A percentile compares a stretch with the other conserved stretches of the same genome.
Evolutionary conservation across 2,797 vertebrate genomes (phyloP).

Genomic region (Mionectes olivaceus): DNA sequence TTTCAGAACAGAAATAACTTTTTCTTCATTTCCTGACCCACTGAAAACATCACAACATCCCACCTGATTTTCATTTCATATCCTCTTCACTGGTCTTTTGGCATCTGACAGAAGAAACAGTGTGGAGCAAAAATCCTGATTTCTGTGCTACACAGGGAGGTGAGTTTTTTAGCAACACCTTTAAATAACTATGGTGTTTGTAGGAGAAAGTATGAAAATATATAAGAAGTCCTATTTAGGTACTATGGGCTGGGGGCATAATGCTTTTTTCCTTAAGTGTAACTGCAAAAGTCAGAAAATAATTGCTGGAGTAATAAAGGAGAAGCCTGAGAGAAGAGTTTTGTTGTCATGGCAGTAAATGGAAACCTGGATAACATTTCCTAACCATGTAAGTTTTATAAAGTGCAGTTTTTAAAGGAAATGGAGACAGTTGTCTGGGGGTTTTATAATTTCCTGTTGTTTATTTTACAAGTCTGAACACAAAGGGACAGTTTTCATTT

Average conservation of each 20-base stretch:
- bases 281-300: neutral
- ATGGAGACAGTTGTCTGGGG: neutral
- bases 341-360: neutral
- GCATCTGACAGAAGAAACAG: neutral
- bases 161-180: constrained; percentile 51
- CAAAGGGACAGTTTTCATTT: neutral
- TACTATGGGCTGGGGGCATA: neutral
- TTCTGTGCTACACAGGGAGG: neutral
- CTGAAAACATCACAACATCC: neutral
- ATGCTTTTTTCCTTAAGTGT: neutral
- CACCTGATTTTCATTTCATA: neutral
- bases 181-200: constrained; percentile 26
- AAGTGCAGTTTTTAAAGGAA: constrained; percentile 38
- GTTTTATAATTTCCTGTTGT: neutral
- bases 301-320: neutral
- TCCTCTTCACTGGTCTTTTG: neutral
- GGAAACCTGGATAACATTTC: neutral
- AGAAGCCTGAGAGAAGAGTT: neutral
- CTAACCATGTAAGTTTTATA: neutral
- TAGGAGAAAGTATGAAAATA: neutral
- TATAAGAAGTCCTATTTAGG: neutral
- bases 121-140: neutral
- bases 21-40: neutral
- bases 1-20: neutral
- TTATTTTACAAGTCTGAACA: neutral